These are phyloP conservation scores for Octopus bimaculoides DNA, from an alignment of 1,140 invertebrate genomes.

Conservation along the genomic window DNA sequence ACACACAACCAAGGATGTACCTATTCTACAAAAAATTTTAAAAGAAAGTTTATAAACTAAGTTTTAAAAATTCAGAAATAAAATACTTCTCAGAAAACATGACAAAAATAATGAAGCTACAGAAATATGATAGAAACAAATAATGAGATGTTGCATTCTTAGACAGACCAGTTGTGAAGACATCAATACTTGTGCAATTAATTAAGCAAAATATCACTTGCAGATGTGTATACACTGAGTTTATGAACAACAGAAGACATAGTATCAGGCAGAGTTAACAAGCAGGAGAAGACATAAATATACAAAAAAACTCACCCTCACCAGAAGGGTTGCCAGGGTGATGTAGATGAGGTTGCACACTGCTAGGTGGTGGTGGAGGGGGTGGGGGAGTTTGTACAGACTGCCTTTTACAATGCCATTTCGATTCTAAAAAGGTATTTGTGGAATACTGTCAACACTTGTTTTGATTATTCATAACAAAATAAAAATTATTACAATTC, in stretches of 20 bases:
- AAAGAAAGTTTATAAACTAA: not conserved
- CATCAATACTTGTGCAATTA: too few species aligned
- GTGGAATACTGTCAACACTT: not conserved
- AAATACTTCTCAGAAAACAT: not conserved
- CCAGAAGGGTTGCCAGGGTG: constrained; percentile 16
- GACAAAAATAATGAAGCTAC: not conserved
- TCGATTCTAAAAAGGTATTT: constrained; percentile 7
- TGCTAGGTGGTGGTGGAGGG: constrained; percentile 18
- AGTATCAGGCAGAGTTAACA: too few species aligned
- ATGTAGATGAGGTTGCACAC: constrained; percentile 11
- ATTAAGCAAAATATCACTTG: too few species aligned
- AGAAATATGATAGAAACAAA: not conserved
- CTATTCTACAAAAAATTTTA: not conserved
- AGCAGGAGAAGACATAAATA: not conserved
- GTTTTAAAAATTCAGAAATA: not conserved
- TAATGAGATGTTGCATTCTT: too few species aligned
- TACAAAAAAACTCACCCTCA: constrained; percentile 10
- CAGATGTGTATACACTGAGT: too few species aligned
- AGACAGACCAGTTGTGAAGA: too few species aligned
- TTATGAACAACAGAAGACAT: too few species aligned
- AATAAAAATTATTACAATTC: not conserved
- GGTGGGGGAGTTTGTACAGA: constrained; percentile 13
- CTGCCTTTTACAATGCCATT: constrained; percentile 15
- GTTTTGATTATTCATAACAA: not conserved
- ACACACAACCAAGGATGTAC: too few species aligned